phyloP scores from a whole-genome alignment of 2,797 vertebrate species.

The Tauraco hartlaubi region DNA sequence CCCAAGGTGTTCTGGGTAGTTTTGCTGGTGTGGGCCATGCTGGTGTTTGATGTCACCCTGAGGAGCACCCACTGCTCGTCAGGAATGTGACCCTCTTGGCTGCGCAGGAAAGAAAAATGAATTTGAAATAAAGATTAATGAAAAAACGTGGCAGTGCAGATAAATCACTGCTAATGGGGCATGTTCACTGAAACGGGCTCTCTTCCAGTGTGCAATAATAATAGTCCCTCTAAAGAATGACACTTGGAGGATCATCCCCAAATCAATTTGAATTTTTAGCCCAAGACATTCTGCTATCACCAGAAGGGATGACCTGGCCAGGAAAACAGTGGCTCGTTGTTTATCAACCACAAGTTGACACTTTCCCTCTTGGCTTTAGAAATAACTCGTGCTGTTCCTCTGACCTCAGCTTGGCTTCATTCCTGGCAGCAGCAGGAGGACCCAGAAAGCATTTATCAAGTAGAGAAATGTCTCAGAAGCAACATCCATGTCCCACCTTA shows the following conservation, averaged over 20 bases:
- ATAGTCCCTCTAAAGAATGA: background rate
- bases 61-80: background rate
- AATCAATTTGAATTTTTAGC: background rate
- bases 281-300: background rate
- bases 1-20: fast-evolving
- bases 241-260: background rate
- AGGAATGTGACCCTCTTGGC: background rate
- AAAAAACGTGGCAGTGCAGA: background rate
- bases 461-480: background rate
- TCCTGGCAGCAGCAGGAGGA: background rate
- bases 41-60: background rate
- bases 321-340: background rate
- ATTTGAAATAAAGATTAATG: background rate
- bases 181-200: background rate
- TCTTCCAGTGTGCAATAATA: background rate
- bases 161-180: slow-evolving; percentile 15
- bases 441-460: background rate
- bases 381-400: background rate
- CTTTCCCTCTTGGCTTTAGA: background rate
- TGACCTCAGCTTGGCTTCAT: background rate
- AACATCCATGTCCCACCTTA: background rate
- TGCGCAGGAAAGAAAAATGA: background rate
- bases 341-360: background rate
- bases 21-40: background rate
- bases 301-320: background rate